Base-by-base conservation (phyloP, 2,888 invertebrate species). In the Acleris emargana region DNA sequence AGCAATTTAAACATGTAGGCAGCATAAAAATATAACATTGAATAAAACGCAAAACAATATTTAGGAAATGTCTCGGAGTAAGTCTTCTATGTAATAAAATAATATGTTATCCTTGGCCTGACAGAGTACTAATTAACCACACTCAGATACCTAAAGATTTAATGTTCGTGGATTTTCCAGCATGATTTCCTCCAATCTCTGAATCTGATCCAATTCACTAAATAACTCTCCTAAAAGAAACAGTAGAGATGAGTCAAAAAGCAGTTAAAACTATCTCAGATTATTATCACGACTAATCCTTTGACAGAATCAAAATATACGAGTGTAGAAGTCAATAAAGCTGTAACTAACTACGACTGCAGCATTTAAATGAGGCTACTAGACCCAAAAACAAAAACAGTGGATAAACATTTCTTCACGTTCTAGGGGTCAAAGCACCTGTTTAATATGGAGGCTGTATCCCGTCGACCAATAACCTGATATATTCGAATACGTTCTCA, bases 371-470 rank as follows among this genome's bases (percentile, higher is more conserved):
- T 61, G 57, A 51, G 17, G 28, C 38, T 50, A 50, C 53, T 45
- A 57, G 32, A 22, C 55, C 42, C 45, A 61, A 55, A 61, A 57
- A 66, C 47, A 45, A 63, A 60, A 67, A 68, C 69, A 61, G 62
- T 49, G 66, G 69, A 79, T 80, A 75, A 76, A 75, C 82, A 86
- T 89, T 76, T 78, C 78, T 79, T 69, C 85, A 82, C 87, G 87
- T 76, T 64, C 69, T 78, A 73, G 63, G 73, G 89, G 86, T 88
- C 88, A 83, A 81, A 83, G 87, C 83, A 81, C 89, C 81, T 84
- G 72, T 81, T 89, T 85, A 85, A 80, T 86, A 85, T 87, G 86
- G 82, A 78, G 72, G 76, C 73, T 72, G 77, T 78, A 79, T 82
- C 76, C 76, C 79, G 74, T 76, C 74, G 77, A 81, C 80, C 86